Evolutionary conservation across 2,888 invertebrate genomes (phyloP).

Genomic region (Cepaea hortensis): DNA sequence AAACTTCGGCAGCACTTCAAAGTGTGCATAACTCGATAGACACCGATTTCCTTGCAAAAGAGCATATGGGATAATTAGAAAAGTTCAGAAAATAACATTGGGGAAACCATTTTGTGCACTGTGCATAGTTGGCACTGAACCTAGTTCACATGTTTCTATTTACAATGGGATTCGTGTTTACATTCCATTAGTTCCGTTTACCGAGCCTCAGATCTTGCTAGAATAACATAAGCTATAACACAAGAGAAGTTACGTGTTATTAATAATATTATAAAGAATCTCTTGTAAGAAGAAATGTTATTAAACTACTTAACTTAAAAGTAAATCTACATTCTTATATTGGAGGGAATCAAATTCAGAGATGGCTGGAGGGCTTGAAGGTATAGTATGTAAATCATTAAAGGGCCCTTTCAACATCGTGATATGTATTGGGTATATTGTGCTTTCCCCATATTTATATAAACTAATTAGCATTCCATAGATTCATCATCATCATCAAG

Average conservation of each 20-base stretch:
- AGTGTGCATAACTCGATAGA: background rate
- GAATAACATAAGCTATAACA: background rate
- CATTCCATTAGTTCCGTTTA: background rate
- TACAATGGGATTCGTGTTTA: background rate
- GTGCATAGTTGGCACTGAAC: background rate
- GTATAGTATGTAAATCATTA: too few species aligned
- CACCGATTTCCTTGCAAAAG: background rate
- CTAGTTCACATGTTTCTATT: background rate
- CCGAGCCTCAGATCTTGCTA: background rate
- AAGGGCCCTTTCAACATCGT: too few species aligned
- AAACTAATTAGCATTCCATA: too few species aligned
- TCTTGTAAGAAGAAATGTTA: too few species aligned
- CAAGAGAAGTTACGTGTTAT: background rate
- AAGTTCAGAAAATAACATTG: background rate
- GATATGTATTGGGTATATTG: too few species aligned
- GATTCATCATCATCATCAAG: too few species aligned
- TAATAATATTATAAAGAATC: too few species aligned
- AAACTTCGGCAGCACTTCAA: constrained; percentile 8
- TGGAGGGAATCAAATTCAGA: too few species aligned
- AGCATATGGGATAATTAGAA: constrained; percentile 9
- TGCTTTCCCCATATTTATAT: too few species aligned
- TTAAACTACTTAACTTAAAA: too few species aligned
- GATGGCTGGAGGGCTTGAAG: too few species aligned
- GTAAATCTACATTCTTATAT: too few species aligned
- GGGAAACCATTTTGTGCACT: background rate